Percentiles rank a stretch among this genome's conserved stretches.
phyloP scores from a whole-genome alignment of 2,888 invertebrate genomes.

The Epirrhoe alternata region DNA sequence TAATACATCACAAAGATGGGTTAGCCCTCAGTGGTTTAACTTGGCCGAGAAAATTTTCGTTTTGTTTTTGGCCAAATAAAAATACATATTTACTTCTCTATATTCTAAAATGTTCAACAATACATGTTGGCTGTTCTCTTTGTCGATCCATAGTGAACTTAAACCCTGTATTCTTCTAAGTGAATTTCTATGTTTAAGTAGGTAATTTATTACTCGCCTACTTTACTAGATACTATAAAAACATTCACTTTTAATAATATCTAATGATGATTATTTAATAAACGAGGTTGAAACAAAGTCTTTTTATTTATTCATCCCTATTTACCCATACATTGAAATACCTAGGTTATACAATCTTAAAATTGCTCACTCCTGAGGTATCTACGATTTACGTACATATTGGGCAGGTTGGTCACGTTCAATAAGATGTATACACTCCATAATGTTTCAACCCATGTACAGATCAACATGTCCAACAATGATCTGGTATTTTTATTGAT shows the following conservation, averaged over 20 bases:
- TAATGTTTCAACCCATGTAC: no score
- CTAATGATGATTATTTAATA: constrained; percentile 67
- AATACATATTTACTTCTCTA: not conserved
- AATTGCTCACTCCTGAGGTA: not conserved
- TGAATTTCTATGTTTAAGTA: constrained; percentile 61
- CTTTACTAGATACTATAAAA: constrained; percentile 66
- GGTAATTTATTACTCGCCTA: constrained; percentile 69
- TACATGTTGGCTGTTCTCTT: constrained; percentile 12
- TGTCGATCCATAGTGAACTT: constrained; percentile 12
- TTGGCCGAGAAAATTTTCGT: not conserved
- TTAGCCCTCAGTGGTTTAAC: not conserved
- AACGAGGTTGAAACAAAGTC: constrained; percentile 62
- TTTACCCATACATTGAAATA: not conserved
- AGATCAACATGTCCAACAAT: no score
- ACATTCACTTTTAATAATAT: constrained; percentile 78
- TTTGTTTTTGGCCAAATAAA: not conserved
- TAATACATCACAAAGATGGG: not conserved
- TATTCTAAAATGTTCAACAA: not conserved
- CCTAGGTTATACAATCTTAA: not conserved
- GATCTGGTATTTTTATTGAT: no score
- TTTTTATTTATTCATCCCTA: constrained; percentile 32
- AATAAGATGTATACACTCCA: no score
- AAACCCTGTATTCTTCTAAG: constrained; percentile 22
- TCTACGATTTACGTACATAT: not conserved
- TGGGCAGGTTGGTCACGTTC: no score